Conservation (phyloP, 2,797 vertebrate genomes). For the Apogon talboti region DNA sequence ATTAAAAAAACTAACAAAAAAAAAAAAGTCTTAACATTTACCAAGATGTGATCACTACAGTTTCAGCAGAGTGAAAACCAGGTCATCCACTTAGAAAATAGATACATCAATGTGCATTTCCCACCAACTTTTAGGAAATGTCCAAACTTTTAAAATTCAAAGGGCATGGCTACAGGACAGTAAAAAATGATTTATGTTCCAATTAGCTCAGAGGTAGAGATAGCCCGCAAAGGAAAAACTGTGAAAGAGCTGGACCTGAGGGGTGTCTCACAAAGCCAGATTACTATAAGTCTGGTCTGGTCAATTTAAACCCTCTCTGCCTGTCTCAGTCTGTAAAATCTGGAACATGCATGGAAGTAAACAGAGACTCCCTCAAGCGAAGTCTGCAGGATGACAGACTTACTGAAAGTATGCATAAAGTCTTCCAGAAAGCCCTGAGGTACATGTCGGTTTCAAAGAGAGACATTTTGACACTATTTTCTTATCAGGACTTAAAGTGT, state of each 20-base stretch:
- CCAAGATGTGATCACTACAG: no score
- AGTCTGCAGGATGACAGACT: neutral
- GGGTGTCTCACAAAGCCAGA: constrained; percentile 11
- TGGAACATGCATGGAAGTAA: constrained; percentile 1
- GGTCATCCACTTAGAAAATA: neutral
- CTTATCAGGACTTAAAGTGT: constrained; percentile 14
- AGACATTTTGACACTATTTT: constrained; percentile 12
- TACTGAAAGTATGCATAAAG: constrained; percentile 1
- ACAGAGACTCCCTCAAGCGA: neutral
- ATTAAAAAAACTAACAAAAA: no score
- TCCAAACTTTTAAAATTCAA: neutral
- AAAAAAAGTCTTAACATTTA: no score
- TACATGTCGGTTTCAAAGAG: neutral
- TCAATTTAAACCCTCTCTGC: constrained; percentile 10
- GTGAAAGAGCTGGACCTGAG: neutral
- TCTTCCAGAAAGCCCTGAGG: neutral
- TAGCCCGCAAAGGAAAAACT: constrained; percentile 4
- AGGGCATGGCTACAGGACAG: neutral
- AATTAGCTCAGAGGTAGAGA: constrained; percentile 9
- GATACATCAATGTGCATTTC: neutral
- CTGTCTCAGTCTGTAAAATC: constrained; percentile 8
- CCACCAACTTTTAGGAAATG: neutral
- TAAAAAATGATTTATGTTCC: constrained; percentile 13
- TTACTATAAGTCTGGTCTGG: neutral
- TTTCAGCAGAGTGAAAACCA: no score